phyloP scores from a whole-genome alignment of 2,113 vertebrate genomes.

The Electrona antarctica region DNA sequence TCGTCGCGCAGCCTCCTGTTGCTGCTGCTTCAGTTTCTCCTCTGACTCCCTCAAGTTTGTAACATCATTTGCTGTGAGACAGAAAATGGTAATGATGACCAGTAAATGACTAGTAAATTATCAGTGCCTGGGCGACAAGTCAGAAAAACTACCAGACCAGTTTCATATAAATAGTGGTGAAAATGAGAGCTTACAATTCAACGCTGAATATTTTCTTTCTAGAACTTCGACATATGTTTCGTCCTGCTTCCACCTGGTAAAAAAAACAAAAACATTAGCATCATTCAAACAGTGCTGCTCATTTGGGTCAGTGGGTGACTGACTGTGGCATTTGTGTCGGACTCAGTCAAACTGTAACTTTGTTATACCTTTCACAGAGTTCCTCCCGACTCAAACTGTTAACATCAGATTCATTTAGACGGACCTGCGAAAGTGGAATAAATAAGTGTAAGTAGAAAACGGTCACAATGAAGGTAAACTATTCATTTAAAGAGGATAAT shows the following conservation, averaged over 20 bases:
- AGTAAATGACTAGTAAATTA: neutral
- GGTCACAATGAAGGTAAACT: too few species aligned
- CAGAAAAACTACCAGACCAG: neutral
- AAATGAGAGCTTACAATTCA: conserved; percentile 85
- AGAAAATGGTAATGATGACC: conserved; percentile 19
- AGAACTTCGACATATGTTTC: conserved; percentile 90
- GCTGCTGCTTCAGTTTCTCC: conserved; percentile 91
- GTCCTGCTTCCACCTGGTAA: conserved; percentile 89
- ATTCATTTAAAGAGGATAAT: neutral
- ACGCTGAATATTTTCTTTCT: conserved; percentile 89
- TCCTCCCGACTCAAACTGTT: conserved; percentile 90
- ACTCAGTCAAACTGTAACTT: neutral
- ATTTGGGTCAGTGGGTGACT: neutral
- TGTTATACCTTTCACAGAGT: conserved; percentile 83
- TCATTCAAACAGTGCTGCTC: neutral
- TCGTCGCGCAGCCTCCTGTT: conserved; percentile 89
- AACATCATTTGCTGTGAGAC: conserved; percentile 86
- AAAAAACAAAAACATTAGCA: conserved; percentile 26
- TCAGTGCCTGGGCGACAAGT: neutral
- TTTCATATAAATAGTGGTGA: neutral
- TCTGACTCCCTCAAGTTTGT: conserved; percentile 90
- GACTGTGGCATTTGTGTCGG: neutral
- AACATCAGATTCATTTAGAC: conserved; percentile 90
- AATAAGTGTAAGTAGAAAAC: neutral
- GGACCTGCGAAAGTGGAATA: conserved; percentile 75